Evolutionary conservation across 2,888 invertebrate species (phyloP).

Genomic region (Proisotoma minuta): DNA sequence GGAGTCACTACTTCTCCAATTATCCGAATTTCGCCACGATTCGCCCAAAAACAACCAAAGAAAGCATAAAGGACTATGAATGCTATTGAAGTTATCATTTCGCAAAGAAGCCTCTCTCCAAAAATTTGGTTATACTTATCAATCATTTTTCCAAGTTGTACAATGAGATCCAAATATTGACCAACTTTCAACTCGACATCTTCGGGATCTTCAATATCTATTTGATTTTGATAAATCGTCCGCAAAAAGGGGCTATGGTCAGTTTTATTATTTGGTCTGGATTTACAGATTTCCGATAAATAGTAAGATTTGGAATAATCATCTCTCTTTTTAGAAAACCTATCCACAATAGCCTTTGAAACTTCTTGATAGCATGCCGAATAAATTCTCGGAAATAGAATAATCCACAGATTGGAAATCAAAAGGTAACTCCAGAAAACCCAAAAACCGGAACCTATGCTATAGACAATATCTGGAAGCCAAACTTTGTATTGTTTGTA

Average conservation of each 20-base stretch:
- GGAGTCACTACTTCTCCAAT: conserved; percentile 12
- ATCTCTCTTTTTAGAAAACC: not conserved
- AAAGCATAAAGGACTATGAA: conserved; percentile 20
- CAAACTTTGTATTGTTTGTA: not conserved
- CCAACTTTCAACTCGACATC: not conserved
- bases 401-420: conserved; percentile 8
- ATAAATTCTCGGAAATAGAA: conserved; percentile 1
- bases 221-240: not conserved
- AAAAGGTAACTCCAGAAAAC: conserved; percentile 7
- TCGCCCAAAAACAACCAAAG: conserved; percentile 21
- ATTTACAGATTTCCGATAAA: not conserved
- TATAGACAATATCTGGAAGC: not conserved
- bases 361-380: conserved; percentile 8
- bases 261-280: not conserved
- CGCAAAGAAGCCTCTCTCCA: conserved; percentile 20
- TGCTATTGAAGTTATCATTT: conserved; percentile 9
- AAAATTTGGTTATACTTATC: conserved; percentile 16
- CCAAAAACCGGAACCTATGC: conserved; percentile 3
- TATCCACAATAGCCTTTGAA: not conserved
- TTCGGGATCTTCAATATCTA: too few species aligned
- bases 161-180: conserved; percentile 17
- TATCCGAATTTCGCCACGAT: not conserved
- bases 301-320: not conserved
- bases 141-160: conserved; percentile 6
- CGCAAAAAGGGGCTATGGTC: conserved; percentile 6